Evolutionary conservation across 2,888 invertebrate species (phyloP), one percentile per base, ranked within the genome.

Genomic region (Dromius quadrimaculatus): DNA sequence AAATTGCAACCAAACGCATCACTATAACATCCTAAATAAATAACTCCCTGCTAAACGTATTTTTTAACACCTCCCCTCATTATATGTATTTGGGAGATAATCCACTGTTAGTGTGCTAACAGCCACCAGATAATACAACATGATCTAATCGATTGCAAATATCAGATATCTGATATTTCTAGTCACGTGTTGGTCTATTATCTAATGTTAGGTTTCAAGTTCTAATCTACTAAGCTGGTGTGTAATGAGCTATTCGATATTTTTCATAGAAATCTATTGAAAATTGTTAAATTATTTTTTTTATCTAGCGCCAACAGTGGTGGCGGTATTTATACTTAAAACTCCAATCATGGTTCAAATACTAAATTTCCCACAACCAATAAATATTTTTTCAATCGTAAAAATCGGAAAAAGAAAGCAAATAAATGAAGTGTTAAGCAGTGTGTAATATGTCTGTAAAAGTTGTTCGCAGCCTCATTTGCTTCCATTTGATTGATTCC

Each of bases 371-470:
- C n/a, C n/a, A n/a, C n/a, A n/a, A n/a, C n/a, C n/a, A n/a, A n/a
- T n/a, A n/a, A n/a, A n/a, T n/a, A n/a, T n/a, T n/a, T n/a, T n/a
- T n/a, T 15, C 41, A 41, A 41, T 2, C 28, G 17, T 6, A 28
- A 23, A 23, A 28, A 11, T 28, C 19, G 15, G 5, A 15, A 23
- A 23, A 47, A 47, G 6, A 47, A 54, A 28, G 28, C 28, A 6
- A 23, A 13, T 54, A 54, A 54, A 54, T 54, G 50, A 54, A 54
- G 50, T 54, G 50, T 54, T 54, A 54, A 54, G 11, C 50, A n/a
- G 23, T 23, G 47, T 20, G 20, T 47, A 15, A 54, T 54, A 23
- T 28, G 50, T 23, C 28, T 15, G 28, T 15, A 47, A 47, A 36
- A 36, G n/a, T n/a, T 9, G 1, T 1, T 36, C 36, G 13, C 15